A percentile compares a stretch with the other conserved stretches of the same genome.
These are phyloP conservation scores for Anoplopoma fimbria DNA, from an alignment of 2,113 vertebrate species.

Conservation along the genomic window DNA sequence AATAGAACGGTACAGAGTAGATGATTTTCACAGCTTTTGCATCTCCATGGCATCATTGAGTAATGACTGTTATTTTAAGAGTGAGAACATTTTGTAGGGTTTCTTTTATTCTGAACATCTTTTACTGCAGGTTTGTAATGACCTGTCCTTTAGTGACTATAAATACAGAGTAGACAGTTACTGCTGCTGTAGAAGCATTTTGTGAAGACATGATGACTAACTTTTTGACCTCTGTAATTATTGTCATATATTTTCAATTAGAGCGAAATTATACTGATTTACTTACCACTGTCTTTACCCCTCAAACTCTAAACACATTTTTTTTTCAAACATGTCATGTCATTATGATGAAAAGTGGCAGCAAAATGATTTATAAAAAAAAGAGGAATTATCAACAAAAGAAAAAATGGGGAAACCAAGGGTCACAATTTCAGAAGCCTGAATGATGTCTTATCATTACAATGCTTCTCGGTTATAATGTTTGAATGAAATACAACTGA, in stretches of 20 bases:
- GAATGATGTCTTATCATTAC: not conserved
- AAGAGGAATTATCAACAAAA: not conserved
- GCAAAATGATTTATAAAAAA: not conserved
- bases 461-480: not conserved
- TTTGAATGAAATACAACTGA: not conserved
- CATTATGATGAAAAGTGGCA: not conserved
- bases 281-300: not conserved
- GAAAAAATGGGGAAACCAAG: not conserved
- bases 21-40: slow-evolving; percentile 5
- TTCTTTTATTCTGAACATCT: not conserved
- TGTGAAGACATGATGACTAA: not conserved
- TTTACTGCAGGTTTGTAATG: not conserved
- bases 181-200: not conserved
- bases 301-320: not conserved
- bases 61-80: not conserved
- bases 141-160: not conserved
- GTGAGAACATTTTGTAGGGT: not conserved
- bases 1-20: slow-evolving; percentile 14
- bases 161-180: not conserved
- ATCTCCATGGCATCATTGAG: not conserved
- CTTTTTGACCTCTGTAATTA: not conserved
- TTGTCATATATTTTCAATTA: not conserved
- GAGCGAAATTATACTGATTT: not conserved
- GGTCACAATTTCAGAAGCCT: not conserved
- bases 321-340: not conserved